Evolutionary conservation across 2,888 invertebrate genomes (phyloP).

Genomic region (Tillus elongatus): DNA sequence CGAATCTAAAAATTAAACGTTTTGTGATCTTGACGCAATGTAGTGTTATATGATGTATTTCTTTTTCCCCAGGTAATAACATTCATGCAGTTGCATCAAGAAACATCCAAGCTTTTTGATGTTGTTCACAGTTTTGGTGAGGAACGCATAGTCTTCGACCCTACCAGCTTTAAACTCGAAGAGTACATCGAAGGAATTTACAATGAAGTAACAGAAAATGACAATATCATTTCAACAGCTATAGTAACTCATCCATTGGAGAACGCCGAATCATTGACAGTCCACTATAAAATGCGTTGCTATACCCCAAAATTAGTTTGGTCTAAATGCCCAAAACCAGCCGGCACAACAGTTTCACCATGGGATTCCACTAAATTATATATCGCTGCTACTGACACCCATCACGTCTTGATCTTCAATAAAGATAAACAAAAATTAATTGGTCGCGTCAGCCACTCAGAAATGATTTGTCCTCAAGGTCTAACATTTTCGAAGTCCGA

Average conservation of each 20-base stretch:
- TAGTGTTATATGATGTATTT: too few relatives aligned
- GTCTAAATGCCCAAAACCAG: slow-evolving; percentile 54
- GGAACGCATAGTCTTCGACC: slow-evolving; percentile 48
- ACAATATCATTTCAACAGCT: slow-evolving; percentile 37
- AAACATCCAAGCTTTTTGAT: slow-evolving; percentile 48
- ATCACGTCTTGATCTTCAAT: slow-evolving; percentile 31
- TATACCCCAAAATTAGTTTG: slow-evolving; percentile 49
- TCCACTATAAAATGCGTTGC: slow-evolving; percentile 47
- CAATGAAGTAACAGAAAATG: slow-evolving; percentile 47
- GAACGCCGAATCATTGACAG: slow-evolving; percentile 42
- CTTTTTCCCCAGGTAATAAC: slow-evolving; percentile 43
- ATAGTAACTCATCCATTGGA: slow-evolving; percentile 45
- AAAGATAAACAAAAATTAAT: slow-evolving; percentile 41
- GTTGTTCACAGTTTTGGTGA: slow-evolving; percentile 52
- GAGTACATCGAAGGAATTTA: slow-evolving; percentile 42
- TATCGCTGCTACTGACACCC: slow-evolving; percentile 50
- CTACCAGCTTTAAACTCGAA: slow-evolving; percentile 48
- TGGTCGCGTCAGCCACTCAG: slow-evolving; percentile 45
- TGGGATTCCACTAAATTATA: slow-evolving; percentile 56
- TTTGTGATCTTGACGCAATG: too few relatives aligned
- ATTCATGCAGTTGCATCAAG: slow-evolving; percentile 50
- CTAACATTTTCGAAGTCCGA: slow-evolving; percentile 50
- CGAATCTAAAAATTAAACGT: too few relatives aligned
- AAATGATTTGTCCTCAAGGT: slow-evolving; percentile 55
- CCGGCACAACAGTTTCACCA: slow-evolving; percentile 57